Base-by-base conservation (phyloP, 2,797 vertebrate species). In the Discoglossus pictus region DNA sequence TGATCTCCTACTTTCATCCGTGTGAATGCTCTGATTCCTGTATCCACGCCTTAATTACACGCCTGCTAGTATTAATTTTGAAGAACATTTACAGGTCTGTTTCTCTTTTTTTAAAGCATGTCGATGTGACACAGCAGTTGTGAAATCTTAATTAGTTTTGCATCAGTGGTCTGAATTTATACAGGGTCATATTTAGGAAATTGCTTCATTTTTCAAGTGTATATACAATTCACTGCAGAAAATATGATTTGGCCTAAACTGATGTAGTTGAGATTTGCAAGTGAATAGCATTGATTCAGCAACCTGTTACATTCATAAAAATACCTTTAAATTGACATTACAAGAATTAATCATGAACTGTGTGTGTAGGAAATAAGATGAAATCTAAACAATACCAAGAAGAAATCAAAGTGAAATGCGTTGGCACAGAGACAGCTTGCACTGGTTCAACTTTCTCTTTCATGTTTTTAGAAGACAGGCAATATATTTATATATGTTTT, bases 131-230 rank as follows among this genome's bases (percentile, higher is more conserved):
- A 12, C 23, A 24, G 15, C 39, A 44, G 24, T 44, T 25, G 47
- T 60, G 65, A 68, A 67, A 43, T 68, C 38, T 59, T 11, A 66
- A 48, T 58, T 51, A 51, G 44, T 12, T 25, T 13, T 3, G 34
- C 11, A 1, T 38, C 20, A n/a, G 6, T 18, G 12, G 17, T 9
- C 34, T 6, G 34, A 12, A 47, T 44, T 21, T 15, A 16, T 25
- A 47, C 20, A 46, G 20, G 40, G 43, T 44, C 46, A 39, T 38
- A 56, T 56, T 66, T 66, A 56, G 34, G 42, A 31, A 38, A 48
- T 58, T 8, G 50, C 40, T 58, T 47, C 5, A 39, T 56, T 58
- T 66, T n/a, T 11, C 6, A 47, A 11, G 46, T 6, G 7, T 47
- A n/a, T 55, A 18, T 31, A 46, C 11, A 16, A 25, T 56, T 48